Evolutionary conservation across 2,888 invertebrate species (phyloP).

Genomic region (Ennomos fuscantarius): DNA sequence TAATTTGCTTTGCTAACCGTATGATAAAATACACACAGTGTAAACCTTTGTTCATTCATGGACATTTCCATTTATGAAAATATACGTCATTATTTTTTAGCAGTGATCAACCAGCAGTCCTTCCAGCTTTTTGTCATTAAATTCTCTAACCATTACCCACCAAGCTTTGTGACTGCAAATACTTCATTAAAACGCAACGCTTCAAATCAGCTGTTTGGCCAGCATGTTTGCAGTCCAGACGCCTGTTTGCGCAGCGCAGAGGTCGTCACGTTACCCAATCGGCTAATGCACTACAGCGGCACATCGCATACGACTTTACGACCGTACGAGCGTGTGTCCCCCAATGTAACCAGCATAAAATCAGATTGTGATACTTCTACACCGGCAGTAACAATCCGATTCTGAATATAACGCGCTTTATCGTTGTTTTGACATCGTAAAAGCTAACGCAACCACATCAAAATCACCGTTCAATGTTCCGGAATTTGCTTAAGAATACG

Average conservation of each 20-base stretch:
- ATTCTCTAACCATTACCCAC: background rate
- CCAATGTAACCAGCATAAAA: slow-evolving; percentile 27
- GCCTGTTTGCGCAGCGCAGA: slow-evolving; percentile 44
- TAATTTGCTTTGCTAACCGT: too few relatives aligned
- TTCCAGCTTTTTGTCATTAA: too few relatives aligned
- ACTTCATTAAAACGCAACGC: slow-evolving; percentile 16
- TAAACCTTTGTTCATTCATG: too few relatives aligned
- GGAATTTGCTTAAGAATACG: slow-evolving; percentile 27
- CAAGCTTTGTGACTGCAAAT: slow-evolving; percentile 11
- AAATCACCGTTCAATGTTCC: slow-evolving; percentile 24
- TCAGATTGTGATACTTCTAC: slow-evolving; percentile 24
- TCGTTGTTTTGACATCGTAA: slow-evolving; percentile 30
- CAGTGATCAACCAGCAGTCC: too few relatives aligned
- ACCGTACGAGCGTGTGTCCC: slow-evolving; percentile 19
- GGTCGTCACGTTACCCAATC: slow-evolving; percentile 54
- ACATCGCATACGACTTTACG: slow-evolving; percentile 32
- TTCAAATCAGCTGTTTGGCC: slow-evolving; percentile 32
- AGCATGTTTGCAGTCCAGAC: slow-evolving; percentile 35
- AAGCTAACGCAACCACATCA: slow-evolving; percentile 26
- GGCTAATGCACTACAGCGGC: slow-evolving; percentile 46
- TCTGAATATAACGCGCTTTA: slow-evolving; percentile 24
- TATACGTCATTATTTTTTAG: too few relatives aligned
- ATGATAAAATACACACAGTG: too few relatives aligned
- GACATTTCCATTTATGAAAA: too few relatives aligned
- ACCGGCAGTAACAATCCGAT: slow-evolving; percentile 26